Base-by-base conservation (phyloP, 2,888 invertebrate genomes). In the Phragmatobia fuliginosa region DNA sequence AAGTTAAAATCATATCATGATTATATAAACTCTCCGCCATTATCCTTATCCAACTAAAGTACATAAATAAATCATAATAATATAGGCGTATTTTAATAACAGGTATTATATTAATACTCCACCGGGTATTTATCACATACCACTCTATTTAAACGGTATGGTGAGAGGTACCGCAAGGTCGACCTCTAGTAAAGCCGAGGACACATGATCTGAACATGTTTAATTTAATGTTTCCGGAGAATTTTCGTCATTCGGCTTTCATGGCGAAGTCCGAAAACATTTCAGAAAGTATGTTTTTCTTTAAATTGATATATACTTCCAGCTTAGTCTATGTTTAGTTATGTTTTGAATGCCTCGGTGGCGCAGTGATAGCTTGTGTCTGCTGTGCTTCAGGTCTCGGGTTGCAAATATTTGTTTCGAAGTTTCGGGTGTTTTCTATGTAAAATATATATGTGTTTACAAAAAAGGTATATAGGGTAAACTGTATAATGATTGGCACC, bases 161-260 rank as follows among this genome's bases (percentile, higher is more conserved):
- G 67, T 68, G 67, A 68, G 67, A 68, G 67, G 67, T 68, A 72
- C 18, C 18, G 25, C 67, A 68, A 68, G 67, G 67, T 62, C 67
- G 28, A n/a, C 28, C 38, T 28, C 58, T 49, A 16, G 25, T 68
- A 36, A 67, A 56, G 32, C 31, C 18, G 67, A n/a, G 62, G 31
- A 56, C 56, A 62, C 52, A 67, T n/a, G 5, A 45, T 45, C 31
- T 28, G 31, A 32, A 62, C 41, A 32, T 11, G 58, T 58, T 58
- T 62, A 31, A 31, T 68, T 67, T 41, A 68, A 49, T 36, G 38
- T 68, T 58, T 68, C 41, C 56, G 56, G 11, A 32, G n/a, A 16
- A 49, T 61, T 67, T 61, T 67, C 31, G 52, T 67, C 52, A 67
- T 45, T 60, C 31, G 45, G 62, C 16, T 16, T 10, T 4, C 52